Conservation (phyloP, 2,888 invertebrate species). For the Apeira syringaria region DNA sequence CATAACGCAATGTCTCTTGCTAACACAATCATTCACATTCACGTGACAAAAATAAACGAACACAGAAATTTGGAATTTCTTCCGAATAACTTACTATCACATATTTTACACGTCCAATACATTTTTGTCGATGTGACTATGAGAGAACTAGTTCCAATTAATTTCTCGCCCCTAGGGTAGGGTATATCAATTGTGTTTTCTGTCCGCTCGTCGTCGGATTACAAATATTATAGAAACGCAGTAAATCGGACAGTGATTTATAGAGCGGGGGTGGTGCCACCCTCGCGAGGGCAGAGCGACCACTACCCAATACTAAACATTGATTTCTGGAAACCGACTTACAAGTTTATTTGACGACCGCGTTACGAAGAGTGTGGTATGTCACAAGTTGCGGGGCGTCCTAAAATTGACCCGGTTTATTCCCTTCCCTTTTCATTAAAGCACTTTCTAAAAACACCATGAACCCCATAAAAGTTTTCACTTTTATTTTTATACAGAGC, state of each 20-base stretch:
- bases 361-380: slow-evolving; percentile 17
- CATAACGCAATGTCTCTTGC: no score
- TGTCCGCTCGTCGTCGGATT: slow-evolving; percentile 65
- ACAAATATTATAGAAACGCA: slow-evolving; percentile 77
- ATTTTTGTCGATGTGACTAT: slow-evolving; percentile 38
- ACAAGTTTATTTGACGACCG: slow-evolving; percentile 53
- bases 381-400: slow-evolving; percentile 21
- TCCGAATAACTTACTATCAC: no score
- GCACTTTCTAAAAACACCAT: slow-evolving; percentile 16
- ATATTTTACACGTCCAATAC: slow-evolving; percentile 13
- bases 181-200: slow-evolving; percentile 60
- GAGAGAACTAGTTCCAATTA: slow-evolving; percentile 63
- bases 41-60: no score
- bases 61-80: no score
- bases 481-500: slow-evolving; percentile 10
- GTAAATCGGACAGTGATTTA: slow-evolving; percentile 83
- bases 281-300: slow-evolving; percentile 64
- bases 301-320: slow-evolving; percentile 60
- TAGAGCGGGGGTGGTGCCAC: slow-evolving; percentile 77
- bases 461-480: slow-evolving; percentile 4
- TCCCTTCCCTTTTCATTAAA: slow-evolving; percentile 7
- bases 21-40: no score
- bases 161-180: slow-evolving; percentile 51
- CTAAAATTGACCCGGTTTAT: not conserved
- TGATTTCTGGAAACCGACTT: slow-evolving; percentile 72